A percentile compares a stretch with the other conserved stretches of the same genome.
Evolutionary conservation across 2,888 invertebrate species (phyloP).

Genomic region (Leucozona laternaria): DNA sequence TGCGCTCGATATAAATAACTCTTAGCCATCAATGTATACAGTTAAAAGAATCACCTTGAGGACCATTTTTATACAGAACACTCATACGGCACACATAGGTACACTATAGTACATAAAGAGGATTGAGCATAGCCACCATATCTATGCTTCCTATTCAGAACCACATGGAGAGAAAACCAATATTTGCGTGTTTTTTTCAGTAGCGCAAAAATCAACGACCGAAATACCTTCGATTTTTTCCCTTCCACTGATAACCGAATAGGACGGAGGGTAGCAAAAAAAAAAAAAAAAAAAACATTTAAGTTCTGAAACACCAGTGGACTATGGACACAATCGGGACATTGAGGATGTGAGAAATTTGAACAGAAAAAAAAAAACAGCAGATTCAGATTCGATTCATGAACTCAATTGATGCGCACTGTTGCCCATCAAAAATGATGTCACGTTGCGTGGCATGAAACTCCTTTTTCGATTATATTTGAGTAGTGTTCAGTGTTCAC

Average conservation of each 20-base stretch:
- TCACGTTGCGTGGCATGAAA: conserved; percentile 69
- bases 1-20: conserved; percentile 64
- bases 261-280: background rate
- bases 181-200: conserved; percentile 35
- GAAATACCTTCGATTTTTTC: conserved; percentile 31
- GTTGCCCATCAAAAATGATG: conserved; percentile 65
- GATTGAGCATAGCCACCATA: no score
- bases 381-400: conserved; percentile 59
- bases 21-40: conserved; percentile 41
- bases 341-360: background rate
- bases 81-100: background rate
- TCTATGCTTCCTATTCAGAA: background rate
- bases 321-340: conserved; percentile 33
- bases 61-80: conserved; percentile 10
- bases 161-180: conserved; percentile 48
- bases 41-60: conserved; percentile 45
- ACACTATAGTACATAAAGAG: no score
- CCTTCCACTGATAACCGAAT: background rate
- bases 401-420: conserved; percentile 61
- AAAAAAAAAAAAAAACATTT: background rate
- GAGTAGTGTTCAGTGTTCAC: conserved; percentile 49
- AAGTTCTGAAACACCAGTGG: conserved; percentile 2
- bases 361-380: background rate
- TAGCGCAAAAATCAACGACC: conserved; percentile 38
- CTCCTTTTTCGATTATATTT: conserved; percentile 58